phyloP scores from a whole-genome alignment of 1,140 invertebrate genomes.

The Drosophila varians region DNA sequence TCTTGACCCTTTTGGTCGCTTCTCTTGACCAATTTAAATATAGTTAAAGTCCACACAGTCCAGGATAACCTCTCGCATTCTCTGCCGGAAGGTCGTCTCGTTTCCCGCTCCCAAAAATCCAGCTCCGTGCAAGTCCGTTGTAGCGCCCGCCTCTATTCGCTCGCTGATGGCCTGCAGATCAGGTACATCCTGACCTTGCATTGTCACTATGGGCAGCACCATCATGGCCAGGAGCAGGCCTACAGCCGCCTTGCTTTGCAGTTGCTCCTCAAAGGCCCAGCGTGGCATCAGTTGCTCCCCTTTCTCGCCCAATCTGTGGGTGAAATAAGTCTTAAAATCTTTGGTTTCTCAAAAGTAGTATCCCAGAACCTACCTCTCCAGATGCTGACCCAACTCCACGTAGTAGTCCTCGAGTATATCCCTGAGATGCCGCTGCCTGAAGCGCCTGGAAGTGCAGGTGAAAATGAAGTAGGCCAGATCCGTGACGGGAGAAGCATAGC shows the following conservation, averaged over 20 bases:
- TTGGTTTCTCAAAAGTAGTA: too few relatives aligned
- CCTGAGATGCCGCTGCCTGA: conserved; percentile 84
- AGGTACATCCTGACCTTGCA: conserved; percentile 59
- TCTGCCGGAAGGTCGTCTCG: conserved; percentile 38
- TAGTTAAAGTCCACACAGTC: conserved; percentile 57
- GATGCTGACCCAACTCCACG: conserved; percentile 81
- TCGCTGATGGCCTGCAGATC: conserved; percentile 58
- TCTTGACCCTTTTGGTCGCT: neutral
- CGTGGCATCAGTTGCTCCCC: conserved; percentile 84
- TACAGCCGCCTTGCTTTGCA: conserved; percentile 72
- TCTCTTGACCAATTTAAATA: too few relatives aligned
- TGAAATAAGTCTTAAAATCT: conserved; percentile 18
- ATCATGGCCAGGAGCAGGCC: conserved; percentile 79
- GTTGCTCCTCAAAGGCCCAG: conserved; percentile 78
- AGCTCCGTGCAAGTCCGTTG: conserved; percentile 47
- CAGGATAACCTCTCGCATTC: conserved; percentile 65
- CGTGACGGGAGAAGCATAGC: conserved; percentile 85
- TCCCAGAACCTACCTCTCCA: conserved; percentile 59
- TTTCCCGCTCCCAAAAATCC: conserved; percentile 58
- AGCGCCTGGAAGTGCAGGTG: conserved; percentile 84
- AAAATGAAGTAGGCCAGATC: conserved; percentile 86
- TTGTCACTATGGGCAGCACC: conserved; percentile 75
- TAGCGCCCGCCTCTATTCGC: conserved; percentile 43
- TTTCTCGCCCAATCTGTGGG: conserved; percentile 77
- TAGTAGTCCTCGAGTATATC: conserved; percentile 85